These are phyloP conservation scores for Acrocyrtus sp. DNA, from an alignment of 2,888 invertebrate species.

Conservation along the genomic window DNA sequence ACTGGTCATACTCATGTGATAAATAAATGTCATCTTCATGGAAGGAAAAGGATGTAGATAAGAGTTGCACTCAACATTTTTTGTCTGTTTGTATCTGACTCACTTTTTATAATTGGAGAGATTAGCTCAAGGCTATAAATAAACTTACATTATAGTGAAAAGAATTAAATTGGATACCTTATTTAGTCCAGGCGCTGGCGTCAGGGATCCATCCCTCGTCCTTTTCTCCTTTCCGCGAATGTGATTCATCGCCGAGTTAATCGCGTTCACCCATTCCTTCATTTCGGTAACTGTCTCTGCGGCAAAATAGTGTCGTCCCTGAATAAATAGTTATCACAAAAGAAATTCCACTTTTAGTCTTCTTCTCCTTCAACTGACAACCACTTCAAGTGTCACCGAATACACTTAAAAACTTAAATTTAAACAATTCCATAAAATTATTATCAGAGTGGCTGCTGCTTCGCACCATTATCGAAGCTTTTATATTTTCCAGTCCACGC, in stretches of 20 bases:
- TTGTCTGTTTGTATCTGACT: too few relatives aligned
- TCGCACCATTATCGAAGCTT: constrained; percentile 23
- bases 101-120: too few relatives aligned
- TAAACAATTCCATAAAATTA: too few relatives aligned
- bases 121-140: too few relatives aligned
- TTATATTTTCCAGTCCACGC: too few relatives aligned
- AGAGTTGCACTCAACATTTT: too few relatives aligned
- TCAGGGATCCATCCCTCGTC: constrained; percentile 49
- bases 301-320: constrained; percentile 65
- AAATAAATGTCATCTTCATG: background rate
- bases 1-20: too few relatives aligned
- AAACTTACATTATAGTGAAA: too few relatives aligned
- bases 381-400: background rate
- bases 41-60: background rate
- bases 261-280: constrained; percentile 65
- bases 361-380: too few relatives aligned
- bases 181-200: constrained; percentile 39
- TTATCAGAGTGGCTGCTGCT: too few relatives aligned
- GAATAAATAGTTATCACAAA: constrained; percentile 7
- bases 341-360: too few relatives aligned
- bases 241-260: constrained; percentile 64
- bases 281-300: constrained; percentile 65
- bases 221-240: constrained; percentile 61
- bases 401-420: background rate
- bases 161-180: too few relatives aligned